phyloP scores from a whole-genome alignment of 2,888 invertebrate species.

The Apotomis betuletana region DNA sequence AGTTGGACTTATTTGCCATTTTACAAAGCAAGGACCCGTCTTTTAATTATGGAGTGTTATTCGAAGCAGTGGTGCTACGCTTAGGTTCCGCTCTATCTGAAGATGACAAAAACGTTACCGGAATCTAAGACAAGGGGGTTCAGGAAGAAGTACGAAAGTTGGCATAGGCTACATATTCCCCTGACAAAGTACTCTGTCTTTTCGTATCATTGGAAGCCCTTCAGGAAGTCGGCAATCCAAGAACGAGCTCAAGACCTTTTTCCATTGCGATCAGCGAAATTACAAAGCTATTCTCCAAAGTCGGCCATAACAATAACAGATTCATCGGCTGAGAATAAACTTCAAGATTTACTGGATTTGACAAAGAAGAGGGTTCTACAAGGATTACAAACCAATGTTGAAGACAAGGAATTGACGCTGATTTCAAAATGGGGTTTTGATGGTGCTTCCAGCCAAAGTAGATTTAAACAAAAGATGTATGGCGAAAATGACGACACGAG shows the following conservation, averaged over 20 bases:
- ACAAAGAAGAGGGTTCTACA: neutral
- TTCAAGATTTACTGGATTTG: slow-evolving; percentile 14
- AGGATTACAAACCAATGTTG: slow-evolving; percentile 9
- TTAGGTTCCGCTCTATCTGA: neutral
- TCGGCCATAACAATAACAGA: slow-evolving; percentile 6
- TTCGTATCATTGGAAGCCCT: no score
- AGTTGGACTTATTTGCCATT: slow-evolving; percentile 1
- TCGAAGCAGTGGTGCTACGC: neutral
- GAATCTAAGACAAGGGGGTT: neutral
- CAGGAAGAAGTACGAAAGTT: slow-evolving; percentile 1
- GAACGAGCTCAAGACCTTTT: slow-evolving; percentile 1
- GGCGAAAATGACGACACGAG: slow-evolving; percentile 33
- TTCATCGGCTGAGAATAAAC: slow-evolving; percentile 18
- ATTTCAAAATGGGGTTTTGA: slow-evolving; percentile 41
- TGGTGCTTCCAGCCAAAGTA: slow-evolving; percentile 39
- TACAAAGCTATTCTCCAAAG: slow-evolving; percentile 1
- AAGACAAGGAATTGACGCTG: slow-evolving; percentile 11
- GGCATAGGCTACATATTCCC: neutral
- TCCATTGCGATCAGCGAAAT: neutral
- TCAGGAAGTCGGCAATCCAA: slow-evolving; percentile 3
- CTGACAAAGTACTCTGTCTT: slow-evolving; percentile 1
- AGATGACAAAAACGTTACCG: neutral
- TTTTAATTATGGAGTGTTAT: neutral
- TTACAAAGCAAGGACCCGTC: neutral
- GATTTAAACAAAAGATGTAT: slow-evolving; percentile 22